Conservation (phyloP, 1,140 invertebrate species). For the Saccostrea glomerata region DNA sequence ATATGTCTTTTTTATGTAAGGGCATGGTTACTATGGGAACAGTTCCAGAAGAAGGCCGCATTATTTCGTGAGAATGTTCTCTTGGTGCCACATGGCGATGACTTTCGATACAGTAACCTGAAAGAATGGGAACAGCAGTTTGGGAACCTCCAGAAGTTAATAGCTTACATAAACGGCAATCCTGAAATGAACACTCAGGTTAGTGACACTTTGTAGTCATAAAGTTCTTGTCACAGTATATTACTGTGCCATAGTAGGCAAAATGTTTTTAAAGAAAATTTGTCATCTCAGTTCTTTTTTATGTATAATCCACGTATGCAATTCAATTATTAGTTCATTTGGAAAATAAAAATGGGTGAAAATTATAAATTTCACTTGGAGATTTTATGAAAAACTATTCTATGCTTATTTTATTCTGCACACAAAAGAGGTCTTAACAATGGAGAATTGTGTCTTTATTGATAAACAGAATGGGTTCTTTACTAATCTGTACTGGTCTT, state of each 20-base stretch:
- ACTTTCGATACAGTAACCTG: constrained; percentile 93
- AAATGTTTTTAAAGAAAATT: no score
- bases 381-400: no score
- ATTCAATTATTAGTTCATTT: no score
- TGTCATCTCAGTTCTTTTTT: no score
- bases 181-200: constrained; percentile 91
- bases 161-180: constrained; percentile 92
- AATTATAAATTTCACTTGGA: no score
- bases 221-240: background rate
- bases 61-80: constrained; percentile 93
- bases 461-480: no score
- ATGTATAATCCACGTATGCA: no score
- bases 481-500: no score
- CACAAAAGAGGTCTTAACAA: no score
- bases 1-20: constrained; percentile 69
- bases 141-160: constrained; percentile 94
- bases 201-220: constrained; percentile 46
- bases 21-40: constrained; percentile 90
- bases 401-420: no score
- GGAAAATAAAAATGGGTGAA: no score
- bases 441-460: no score
- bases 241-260: background rate
- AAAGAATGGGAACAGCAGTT: constrained; percentile 96
- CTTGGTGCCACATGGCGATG: constrained; percentile 95
- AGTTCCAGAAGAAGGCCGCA: constrained; percentile 97